Conservation (phyloP, 2,113 vertebrate genomes). For the Dipodomys ordii region DNA sequence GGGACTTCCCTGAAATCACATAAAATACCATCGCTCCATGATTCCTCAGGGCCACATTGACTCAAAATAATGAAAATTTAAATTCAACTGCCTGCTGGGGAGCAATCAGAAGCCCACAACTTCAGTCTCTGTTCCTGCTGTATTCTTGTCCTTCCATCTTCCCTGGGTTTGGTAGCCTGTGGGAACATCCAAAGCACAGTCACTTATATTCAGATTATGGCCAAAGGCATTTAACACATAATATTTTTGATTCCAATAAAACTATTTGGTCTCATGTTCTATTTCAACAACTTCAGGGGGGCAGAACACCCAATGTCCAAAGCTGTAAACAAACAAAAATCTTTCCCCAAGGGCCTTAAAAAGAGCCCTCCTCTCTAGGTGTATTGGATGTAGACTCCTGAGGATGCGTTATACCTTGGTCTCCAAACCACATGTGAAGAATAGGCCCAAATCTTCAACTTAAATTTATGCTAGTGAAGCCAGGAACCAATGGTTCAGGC, state of each 20-base stretch:
- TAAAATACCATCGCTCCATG: constrained; percentile 30
- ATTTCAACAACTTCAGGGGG: background rate
- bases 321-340: background rate
- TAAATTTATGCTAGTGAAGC: background rate
- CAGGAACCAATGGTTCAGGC: no score
- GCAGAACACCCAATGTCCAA: background rate
- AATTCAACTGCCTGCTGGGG: constrained; percentile 21
- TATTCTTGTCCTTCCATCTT: constrained; percentile 53
- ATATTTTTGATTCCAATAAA: constrained; percentile 68
- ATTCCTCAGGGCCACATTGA: constrained; percentile 59
- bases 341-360: background rate
- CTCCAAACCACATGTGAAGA: background rate
- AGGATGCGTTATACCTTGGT: background rate
- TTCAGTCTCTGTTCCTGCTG: constrained; percentile 5
- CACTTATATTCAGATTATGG: constrained; percentile 40
- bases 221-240: constrained; percentile 55
- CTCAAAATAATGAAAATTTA: constrained; percentile 71
- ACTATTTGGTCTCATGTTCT: background rate
- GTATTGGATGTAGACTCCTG: background rate
- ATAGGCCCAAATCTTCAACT: background rate
- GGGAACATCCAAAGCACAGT: background rate
- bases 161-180: constrained; percentile 64
- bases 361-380: background rate
- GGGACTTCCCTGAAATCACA: constrained; percentile 46
- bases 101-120: constrained; percentile 43